Conservation (phyloP, 2,888 invertebrate species). For the Agrochola lota region DNA sequence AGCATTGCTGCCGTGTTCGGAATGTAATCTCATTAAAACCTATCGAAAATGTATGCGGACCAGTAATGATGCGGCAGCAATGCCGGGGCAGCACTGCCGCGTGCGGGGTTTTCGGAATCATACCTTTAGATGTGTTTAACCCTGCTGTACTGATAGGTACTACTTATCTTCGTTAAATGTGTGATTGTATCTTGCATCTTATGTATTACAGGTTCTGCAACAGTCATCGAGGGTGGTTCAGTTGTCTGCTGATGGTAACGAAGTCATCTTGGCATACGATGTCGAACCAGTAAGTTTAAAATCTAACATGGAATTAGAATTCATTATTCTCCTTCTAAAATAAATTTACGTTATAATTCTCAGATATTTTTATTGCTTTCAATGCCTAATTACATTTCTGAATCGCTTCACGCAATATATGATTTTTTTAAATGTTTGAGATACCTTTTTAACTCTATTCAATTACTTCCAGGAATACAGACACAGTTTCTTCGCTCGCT, state of each 20-base stretch:
- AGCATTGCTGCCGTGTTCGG: too few relatives aligned
- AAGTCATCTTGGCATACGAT: slow-evolving; percentile 79
- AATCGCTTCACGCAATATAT: not conserved
- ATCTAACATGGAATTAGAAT: not conserved
- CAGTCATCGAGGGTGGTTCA: slow-evolving; percentile 78
- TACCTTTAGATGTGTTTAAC: not conserved
- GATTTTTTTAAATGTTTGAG: not conserved
- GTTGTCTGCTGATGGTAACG: slow-evolving; percentile 77
- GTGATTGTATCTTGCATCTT: not conserved
- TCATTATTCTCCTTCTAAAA: not conserved
- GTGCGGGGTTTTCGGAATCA: too few relatives aligned
- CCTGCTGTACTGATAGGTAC: too few relatives aligned
- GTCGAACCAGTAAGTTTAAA: slow-evolving; percentile 78
- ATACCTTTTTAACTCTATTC: not conserved
- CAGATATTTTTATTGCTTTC: not conserved
- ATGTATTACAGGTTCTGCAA: slow-evolving; percentile 79
- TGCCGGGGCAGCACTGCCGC: too few relatives aligned
- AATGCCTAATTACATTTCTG: not conserved
- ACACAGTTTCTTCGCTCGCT: slow-evolving; percentile 94
- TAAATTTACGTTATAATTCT: too few relatives aligned
- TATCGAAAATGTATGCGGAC: too few relatives aligned
- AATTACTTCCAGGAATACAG: slow-evolving; percentile 92
- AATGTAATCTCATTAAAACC: too few relatives aligned
- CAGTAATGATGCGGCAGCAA: too few relatives aligned
- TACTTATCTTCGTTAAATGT: not conserved